These are phyloP conservation scores for Colinus virginianus DNA, from an alignment of 2,113 vertebrate species.

Conservation along the genomic window DNA sequence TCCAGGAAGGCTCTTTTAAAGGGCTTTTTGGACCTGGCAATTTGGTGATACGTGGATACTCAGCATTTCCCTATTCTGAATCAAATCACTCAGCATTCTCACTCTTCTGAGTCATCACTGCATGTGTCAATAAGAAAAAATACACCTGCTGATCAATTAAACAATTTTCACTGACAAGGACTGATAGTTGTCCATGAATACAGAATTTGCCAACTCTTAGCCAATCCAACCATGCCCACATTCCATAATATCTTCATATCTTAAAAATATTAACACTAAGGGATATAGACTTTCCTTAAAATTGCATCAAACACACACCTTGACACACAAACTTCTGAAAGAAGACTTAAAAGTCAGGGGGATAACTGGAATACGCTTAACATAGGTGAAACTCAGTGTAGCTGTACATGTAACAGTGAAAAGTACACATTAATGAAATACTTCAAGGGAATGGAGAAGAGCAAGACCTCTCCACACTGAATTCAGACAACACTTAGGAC, in stretches of 20 bases:
- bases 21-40: not conserved
- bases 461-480: not conserved
- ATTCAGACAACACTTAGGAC: not conserved
- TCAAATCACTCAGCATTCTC: not conserved
- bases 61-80: not conserved
- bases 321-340: not conserved
- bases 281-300: not conserved
- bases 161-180: not conserved
- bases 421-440: not conserved
- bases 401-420: not conserved
- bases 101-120: not conserved
- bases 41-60: not conserved
- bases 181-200: not conserved
- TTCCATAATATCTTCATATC: not conserved
- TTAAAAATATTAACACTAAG: not conserved
- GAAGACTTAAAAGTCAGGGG: not conserved
- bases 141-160: not conserved
- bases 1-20: not conserved
- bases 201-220: not conserved
- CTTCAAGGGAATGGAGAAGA: not conserved
- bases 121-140: not conserved
- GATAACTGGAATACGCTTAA: not conserved
- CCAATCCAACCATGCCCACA: not conserved
- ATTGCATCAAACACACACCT: not conserved
- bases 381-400: not conserved